A percentile compares a stretch with the other conserved stretches of the same genome.
phyloP scores from a whole-genome alignment of 1,140 invertebrate genomes.

The Muscidifurax raptorellus region DNA sequence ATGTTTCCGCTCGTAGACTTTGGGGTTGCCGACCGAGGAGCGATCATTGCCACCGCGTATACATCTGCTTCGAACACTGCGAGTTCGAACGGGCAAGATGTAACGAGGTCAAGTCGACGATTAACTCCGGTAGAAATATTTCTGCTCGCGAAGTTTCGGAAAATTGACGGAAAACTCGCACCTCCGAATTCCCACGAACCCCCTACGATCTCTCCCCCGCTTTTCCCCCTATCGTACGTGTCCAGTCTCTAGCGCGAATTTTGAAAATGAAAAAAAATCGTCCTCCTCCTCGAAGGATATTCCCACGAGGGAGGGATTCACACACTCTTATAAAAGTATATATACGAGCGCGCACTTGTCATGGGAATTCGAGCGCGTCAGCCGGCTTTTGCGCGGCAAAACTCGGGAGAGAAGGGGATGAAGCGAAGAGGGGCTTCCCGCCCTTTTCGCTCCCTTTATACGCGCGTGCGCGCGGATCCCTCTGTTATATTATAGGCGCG shows the following conservation, averaged over 20 bases:
- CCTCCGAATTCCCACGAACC: not conserved
- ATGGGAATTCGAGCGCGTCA: constrained; percentile 70
- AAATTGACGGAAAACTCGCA: constrained; percentile 3
- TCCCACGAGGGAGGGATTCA: constrained; percentile 65
- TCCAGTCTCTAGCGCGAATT: not conserved
- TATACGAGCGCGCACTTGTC: constrained; percentile 70
- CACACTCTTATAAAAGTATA: constrained; percentile 59
- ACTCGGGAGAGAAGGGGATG: constrained; percentile 38
- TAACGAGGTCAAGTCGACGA: no score
- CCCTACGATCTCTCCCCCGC: not conserved
- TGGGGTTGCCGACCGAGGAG: not conserved
- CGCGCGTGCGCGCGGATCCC: not conserved
- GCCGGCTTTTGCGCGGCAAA: constrained; percentile 41
- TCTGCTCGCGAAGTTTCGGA: not conserved
- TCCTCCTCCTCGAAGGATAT: constrained; percentile 4
- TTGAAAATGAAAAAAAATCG: not conserved
- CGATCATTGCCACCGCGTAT: not conserved
- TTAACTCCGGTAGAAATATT: no score
- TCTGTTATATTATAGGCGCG: not conserved
- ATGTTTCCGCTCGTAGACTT: not conserved
- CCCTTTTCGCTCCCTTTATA: constrained; percentile 37
- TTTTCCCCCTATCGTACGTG: no score
- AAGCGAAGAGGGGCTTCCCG: constrained; percentile 54
- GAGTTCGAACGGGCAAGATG: no score
- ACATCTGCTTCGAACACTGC: not conserved